These are phyloP conservation scores for Lasioglossum albipes DNA, from an alignment of 1,140 invertebrate species.

Conservation along the genomic window DNA sequence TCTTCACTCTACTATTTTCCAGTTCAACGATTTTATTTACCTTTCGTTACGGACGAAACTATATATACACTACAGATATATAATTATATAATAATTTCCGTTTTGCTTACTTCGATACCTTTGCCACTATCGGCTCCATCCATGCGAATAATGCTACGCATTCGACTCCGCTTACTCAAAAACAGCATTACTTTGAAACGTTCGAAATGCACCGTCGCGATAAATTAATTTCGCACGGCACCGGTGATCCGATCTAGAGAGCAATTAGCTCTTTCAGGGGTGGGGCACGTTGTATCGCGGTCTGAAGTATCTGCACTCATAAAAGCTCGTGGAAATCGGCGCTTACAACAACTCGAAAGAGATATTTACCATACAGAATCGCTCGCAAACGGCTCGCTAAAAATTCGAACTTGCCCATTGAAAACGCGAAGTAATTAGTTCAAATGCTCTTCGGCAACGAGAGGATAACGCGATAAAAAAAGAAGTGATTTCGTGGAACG, in stretches of 20 bases:
- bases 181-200: conserved; percentile 22
- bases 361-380: not conserved
- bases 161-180: conserved; percentile 15
- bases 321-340: conserved; percentile 28
- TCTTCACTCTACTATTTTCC: not conserved
- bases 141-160: not conserved
- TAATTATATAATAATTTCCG: conserved; percentile 3
- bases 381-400: too few relatives aligned
- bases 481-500: too few relatives aligned
- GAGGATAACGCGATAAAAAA: too few relatives aligned
- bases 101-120: not conserved
- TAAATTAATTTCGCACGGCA: conserved; percentile 54
- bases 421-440: too few relatives aligned
- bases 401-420: too few relatives aligned
- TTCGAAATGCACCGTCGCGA: conserved; percentile 29
- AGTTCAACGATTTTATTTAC: not conserved
- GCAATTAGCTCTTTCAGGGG: conserved; percentile 52
- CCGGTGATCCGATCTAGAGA: conserved; percentile 35
- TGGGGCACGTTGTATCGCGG: conserved; percentile 40
- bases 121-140: not conserved
- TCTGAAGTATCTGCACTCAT: conserved; percentile 14
- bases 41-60: not conserved
- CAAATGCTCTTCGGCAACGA: not conserved
- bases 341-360: conserved; percentile 2
- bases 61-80: not conserved